phyloP scores from a whole-genome alignment of 2,113 vertebrate genomes.

The Holacanthus passer region DNA sequence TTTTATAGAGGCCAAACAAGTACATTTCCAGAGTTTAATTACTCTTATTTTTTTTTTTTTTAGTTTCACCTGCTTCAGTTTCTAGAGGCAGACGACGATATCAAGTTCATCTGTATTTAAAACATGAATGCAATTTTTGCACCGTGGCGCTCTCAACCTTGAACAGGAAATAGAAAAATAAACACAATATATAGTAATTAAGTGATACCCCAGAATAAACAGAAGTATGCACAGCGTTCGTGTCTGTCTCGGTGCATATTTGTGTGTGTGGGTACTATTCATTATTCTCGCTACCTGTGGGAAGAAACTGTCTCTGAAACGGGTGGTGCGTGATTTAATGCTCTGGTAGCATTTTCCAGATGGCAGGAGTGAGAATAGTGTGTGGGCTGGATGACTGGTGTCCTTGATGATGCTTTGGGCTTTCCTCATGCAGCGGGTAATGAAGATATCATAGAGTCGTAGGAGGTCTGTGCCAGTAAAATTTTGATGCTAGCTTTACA shows the following conservation, averaged over 20 bases:
- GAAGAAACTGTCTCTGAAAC: conserved; percentile 67
- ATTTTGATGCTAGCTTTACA: conserved; percentile 54
- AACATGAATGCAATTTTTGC: not conserved
- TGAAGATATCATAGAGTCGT: conserved; percentile 66
- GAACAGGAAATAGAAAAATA: not conserved
- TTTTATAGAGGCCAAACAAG: not conserved
- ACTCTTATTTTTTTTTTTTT: not conserved
- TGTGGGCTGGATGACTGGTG: conserved; percentile 74
- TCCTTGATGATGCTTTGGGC: conserved; percentile 74
- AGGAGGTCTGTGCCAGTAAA: conserved; percentile 42
- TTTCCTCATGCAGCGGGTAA: conserved; percentile 68
- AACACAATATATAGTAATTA: not conserved
- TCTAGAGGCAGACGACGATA: not conserved
- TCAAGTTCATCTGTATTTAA: conserved; percentile 1
- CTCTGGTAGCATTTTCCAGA: conserved; percentile 66
- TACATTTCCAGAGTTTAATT: not conserved
- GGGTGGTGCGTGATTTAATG: conserved; percentile 68
- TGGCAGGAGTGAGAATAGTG: conserved; percentile 65
- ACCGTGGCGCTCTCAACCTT: conserved; percentile 5
- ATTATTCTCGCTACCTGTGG: conserved; percentile 71
- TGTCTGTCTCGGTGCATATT: conserved; percentile 5
- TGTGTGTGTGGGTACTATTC: conserved; percentile 35
- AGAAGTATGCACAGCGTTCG: conserved; percentile 12
- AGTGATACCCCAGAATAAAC: conserved; percentile 13
- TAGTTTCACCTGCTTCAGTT: not conserved